Percentiles rank a stretch among this genome's conserved stretches.
Conservation (phyloP, 2,888 invertebrate species). For the Pristionchus mayeri region DNA sequence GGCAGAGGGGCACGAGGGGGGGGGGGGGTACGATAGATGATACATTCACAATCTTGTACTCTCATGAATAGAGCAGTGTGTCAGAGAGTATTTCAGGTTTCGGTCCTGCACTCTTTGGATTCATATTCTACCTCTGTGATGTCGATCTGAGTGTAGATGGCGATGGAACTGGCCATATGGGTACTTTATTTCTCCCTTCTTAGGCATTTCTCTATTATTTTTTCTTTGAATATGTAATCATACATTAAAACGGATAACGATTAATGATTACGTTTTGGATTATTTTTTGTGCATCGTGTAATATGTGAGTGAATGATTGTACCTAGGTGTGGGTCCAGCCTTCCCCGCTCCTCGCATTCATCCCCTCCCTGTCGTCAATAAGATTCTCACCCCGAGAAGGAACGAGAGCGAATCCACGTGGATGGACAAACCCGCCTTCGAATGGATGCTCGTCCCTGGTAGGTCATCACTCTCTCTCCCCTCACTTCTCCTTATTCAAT, state of each 20-base stretch:
- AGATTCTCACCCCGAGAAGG: conserved; percentile 63
- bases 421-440: conserved; percentile 65
- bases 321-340: conserved; percentile 40
- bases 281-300: background rate
- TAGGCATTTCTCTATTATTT: background rate
- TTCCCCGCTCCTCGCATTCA: conserved; percentile 51
- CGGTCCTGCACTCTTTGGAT: conserved; percentile 97
- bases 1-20: background rate
- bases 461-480: background rate
- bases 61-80: too few species aligned
- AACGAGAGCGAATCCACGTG: conserved; percentile 57
- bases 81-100: conserved; percentile 78
- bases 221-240: background rate
- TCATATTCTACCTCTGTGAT: conserved; percentile 97
- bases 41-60: too few species aligned
- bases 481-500: too few species aligned
- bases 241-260: too few species aligned
- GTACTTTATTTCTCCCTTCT: conserved; percentile 38
- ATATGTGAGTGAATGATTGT: background rate
- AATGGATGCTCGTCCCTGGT: conserved; percentile 66
- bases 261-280: background rate
- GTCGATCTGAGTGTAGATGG: conserved; percentile 89
- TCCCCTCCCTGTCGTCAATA: conserved; percentile 49
- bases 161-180: conserved; percentile 69
- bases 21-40: background rate